A percentile compares a stretch with the other conserved stretches of the same genome.
phyloP scores from a whole-genome alignment of 2,113 vertebrate species.

The Speoplatyrhinus poulsoni region DNA sequence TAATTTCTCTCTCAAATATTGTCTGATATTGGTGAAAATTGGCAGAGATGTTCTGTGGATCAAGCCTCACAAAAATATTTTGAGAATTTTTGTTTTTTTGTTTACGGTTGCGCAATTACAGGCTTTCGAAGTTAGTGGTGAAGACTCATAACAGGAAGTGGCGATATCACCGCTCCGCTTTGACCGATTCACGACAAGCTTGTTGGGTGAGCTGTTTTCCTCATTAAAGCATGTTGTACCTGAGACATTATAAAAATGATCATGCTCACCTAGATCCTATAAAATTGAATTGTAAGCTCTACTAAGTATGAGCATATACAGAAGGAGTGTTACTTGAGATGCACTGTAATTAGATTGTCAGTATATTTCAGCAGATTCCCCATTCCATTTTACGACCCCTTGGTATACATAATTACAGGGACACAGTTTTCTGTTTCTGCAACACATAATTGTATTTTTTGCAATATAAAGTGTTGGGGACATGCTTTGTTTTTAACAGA shows the following conservation, averaged over 20 bases:
- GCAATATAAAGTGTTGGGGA: not conserved
- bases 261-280: not conserved
- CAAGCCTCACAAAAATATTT: no score
- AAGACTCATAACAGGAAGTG: no score
- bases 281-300: not conserved
- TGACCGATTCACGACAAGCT: no score
- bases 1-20: no score
- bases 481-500: constrained; percentile 35
- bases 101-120: no score
- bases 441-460: constrained; percentile 11
- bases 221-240: no score
- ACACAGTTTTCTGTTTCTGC: constrained; percentile 12
- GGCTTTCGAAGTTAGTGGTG: no score
- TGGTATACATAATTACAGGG: not conserved
- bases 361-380: not conserved
- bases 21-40: no score
- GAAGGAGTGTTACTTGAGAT: not conserved
- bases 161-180: no score
- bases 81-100: no score
- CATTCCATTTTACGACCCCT: not conserved
- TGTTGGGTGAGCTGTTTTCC: not conserved
- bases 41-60: no score
- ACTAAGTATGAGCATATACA: not conserved
- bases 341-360: not conserved
- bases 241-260: not conserved